phyloP scores from a whole-genome alignment of 64 coral and sea anemone species.

The Dendronephthya gigantea region DNA sequence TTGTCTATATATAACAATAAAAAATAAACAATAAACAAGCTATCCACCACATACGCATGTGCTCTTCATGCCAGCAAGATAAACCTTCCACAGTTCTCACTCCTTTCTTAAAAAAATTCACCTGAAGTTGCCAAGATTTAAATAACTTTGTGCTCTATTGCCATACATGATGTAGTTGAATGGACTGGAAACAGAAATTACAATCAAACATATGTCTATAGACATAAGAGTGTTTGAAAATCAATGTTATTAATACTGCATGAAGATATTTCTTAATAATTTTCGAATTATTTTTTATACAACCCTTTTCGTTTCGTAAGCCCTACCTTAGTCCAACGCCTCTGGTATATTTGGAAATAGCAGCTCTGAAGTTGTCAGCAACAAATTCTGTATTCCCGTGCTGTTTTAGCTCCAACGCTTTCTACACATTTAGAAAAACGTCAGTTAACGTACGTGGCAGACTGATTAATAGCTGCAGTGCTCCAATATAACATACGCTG shows the following conservation, averaged over 20 bases:
- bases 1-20: slow-evolving; percentile 12
- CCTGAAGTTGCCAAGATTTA: slow-evolving; percentile 54
- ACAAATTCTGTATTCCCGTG: slow-evolving; percentile 43
- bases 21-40: too few species aligned
- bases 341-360: slow-evolving; percentile 60
- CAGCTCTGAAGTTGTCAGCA: slow-evolving; percentile 53
- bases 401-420: not conserved
- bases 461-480: too few species aligned
- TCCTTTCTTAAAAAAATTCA: not conserved
- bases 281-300: not conserved
- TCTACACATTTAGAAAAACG: not conserved
- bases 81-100: not conserved
- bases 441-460: not conserved
- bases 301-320: too few species aligned
- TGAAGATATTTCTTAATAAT: not conserved
- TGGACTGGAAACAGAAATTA: slow-evolving; percentile 37
- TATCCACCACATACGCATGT: too few species aligned
- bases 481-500: too few species aligned
- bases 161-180: slow-evolving; percentile 84
- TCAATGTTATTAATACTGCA: not conserved
- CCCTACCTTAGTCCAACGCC: slow-evolving; percentile 63
- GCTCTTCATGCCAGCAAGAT: too few species aligned
- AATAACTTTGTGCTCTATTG: slow-evolving; percentile 83
- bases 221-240: not conserved
- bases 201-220: not conserved